Conservation (phyloP, 2,888 invertebrate genomes). For the Conchocele bisecta region DNA sequence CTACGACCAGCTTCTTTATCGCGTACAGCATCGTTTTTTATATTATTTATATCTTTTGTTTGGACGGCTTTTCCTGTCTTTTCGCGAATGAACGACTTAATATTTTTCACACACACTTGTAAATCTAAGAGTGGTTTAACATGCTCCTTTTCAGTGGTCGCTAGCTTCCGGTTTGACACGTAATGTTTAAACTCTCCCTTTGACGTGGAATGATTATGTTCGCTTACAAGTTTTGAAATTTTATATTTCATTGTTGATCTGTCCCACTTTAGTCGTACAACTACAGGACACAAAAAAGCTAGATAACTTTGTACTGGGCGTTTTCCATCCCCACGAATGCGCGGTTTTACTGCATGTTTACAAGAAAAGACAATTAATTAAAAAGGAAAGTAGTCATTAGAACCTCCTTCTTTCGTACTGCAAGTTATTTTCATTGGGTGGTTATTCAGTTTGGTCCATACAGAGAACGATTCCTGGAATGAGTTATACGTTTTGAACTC, state of each 20-base stretch:
- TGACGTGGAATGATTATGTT: constrained; percentile 6
- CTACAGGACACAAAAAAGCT: constrained; percentile 2
- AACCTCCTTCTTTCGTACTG: background rate
- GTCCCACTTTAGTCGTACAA: constrained; percentile 1
- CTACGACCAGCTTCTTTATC: too few species aligned
- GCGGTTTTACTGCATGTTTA: constrained; percentile 11
- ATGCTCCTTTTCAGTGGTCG: background rate
- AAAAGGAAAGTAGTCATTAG: background rate
- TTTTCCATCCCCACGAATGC: background rate
- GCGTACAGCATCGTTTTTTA: too few species aligned
- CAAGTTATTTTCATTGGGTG: constrained; percentile 1
- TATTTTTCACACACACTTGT: too few species aligned
- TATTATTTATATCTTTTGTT: too few species aligned
- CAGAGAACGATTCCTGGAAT: background rate
- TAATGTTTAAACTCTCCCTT: constrained; percentile 9
- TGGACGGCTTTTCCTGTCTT: too few species aligned
- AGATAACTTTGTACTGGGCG: background rate
- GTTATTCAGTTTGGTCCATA: background rate
- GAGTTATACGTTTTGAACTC: background rate
- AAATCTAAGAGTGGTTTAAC: too few species aligned
- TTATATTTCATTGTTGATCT: background rate
- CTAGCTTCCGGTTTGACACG: background rate
- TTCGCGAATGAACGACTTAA: too few species aligned
- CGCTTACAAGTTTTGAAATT: background rate
- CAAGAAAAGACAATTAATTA: background rate